Evolutionary conservation across 2,113 vertebrate species (phyloP).

Genomic region (Donacobius atricapilla): DNA sequence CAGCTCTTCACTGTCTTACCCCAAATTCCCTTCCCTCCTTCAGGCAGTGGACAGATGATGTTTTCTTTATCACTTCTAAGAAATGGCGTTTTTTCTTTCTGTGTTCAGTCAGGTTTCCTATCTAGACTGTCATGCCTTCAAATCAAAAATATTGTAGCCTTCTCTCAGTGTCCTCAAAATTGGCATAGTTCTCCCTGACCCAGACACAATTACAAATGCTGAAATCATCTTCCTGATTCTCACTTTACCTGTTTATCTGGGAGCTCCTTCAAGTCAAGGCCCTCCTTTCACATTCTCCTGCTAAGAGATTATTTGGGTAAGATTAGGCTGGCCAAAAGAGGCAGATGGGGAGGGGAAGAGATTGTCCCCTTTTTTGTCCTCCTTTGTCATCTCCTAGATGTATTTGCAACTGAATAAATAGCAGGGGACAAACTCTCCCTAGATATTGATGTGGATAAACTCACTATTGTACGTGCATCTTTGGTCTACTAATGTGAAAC

Average conservation of each 20-base stretch:
- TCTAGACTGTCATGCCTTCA: not conserved
- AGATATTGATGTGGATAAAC: not conserved
- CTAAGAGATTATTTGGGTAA: not conserved
- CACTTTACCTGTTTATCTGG: not conserved
- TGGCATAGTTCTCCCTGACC: not conserved
- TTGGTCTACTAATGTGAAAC: not conserved
- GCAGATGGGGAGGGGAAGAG: fast-evolving
- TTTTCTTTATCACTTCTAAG: not conserved
- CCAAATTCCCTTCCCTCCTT: not conserved
- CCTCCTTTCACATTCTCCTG: not conserved
- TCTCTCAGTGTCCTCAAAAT: not conserved
- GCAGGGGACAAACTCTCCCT: not conserved
- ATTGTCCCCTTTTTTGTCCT: not conserved
- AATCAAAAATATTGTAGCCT: not conserved
- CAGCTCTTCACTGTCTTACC: not conserved
- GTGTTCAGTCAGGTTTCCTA: not conserved
- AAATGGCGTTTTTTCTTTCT: not conserved
- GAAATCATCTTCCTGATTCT: not conserved
- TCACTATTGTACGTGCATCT: not conserved
- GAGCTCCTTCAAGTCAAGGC: not conserved
- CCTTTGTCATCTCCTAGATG: not conserved
- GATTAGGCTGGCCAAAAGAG: not conserved
- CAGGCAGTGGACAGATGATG: not conserved
- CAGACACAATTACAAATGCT: not conserved
- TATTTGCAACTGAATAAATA: not conserved